Conservation (phyloP, 2,888 invertebrate genomes). For the Agrochola lota region DNA sequence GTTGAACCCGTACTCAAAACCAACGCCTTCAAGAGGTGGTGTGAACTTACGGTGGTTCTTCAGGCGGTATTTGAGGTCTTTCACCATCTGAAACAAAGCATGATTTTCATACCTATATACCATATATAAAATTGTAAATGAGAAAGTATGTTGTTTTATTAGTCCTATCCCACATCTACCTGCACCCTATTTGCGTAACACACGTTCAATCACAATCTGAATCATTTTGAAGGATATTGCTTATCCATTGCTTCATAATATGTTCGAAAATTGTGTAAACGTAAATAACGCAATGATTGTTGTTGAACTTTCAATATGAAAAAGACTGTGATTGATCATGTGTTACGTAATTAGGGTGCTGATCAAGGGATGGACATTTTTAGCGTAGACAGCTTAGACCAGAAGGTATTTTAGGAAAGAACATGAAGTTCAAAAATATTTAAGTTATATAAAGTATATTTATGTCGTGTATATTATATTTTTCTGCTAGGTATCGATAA, state of each 20-base stretch:
- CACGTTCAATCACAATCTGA: no score
- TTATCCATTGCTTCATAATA: no score
- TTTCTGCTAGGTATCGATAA: not conserved
- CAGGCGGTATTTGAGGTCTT: constrained; percentile 78
- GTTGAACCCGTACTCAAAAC: constrained; percentile 96
- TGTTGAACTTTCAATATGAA: no score
- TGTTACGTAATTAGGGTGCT: no score
- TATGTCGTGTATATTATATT: not conserved
- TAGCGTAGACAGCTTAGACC: not conserved
- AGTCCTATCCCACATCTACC: not conserved
- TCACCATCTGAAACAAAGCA: constrained; percentile 76
- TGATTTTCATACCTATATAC: not conserved
- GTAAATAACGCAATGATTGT: no score
- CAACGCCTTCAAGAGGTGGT: constrained; percentile 92
- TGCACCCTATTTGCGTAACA: no score
- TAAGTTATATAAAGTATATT: no score
- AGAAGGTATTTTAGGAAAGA: not conserved
- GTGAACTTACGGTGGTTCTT: constrained; percentile 77
- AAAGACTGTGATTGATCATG: no score
- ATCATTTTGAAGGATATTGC: no score
- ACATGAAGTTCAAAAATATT: not conserved
- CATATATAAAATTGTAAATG: not conserved
- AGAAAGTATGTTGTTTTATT: not conserved
- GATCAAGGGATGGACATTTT: not conserved
- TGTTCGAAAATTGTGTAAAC: no score